Evolutionary conservation across 2,888 invertebrate genomes (phyloP), one percentile per base, ranked within the genome.

Genomic region (Penaeus monodon): DNA sequence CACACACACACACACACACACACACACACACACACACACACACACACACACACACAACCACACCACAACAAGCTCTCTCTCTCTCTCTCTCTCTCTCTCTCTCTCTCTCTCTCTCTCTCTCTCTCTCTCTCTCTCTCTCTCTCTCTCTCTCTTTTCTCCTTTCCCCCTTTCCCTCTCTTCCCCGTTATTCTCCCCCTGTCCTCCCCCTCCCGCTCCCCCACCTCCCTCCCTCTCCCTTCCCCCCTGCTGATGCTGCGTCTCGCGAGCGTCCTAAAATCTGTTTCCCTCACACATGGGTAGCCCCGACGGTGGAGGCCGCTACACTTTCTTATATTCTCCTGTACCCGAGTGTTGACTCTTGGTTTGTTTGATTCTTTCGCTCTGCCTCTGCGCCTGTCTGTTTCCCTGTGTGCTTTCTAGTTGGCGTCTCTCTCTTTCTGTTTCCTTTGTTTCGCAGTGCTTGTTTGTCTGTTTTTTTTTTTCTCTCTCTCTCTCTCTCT

Each of bases 31-130:
- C n/a, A n/a, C n/a, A n/a, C n/a, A n/a, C n/a, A n/a, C n/a, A n/a
- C n/a, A n/a, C n/a, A n/a, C n/a, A n/a, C n/a, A n/a, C n/a, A n/a
- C n/a, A n/a, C n/a, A n/a, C n/a, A n/a, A n/a, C n/a, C n/a, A n/a
- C n/a, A n/a, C n/a, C n/a, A n/a, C n/a, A n/a, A n/a, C n/a, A n/a
- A n/a, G 2, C 38, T n/a, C n/a, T n/a, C 22, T n/a, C n/a, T 66
- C 66, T 66, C n/a, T 66, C 66, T 66, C n/a, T n/a, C n/a, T n/a
- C n/a, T 66, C 66, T 66, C 66, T 66, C 66, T 66, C n/a, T n/a
- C n/a, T n/a, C n/a, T 66, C 66, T 66, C 66, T n/a, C n/a, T n/a
- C n/a, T n/a, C 66, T 66, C 66, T 66, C n/a, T n/a, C n/a, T n/a
- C 66, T 66, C 68, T 29, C 8, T 68, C 68, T 68, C 8, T 68